Evolutionary conservation across 2,113 vertebrate genomes (phyloP), one percentile per base, ranked within the genome.

Genomic region (Coracopsis vasa): DNA sequence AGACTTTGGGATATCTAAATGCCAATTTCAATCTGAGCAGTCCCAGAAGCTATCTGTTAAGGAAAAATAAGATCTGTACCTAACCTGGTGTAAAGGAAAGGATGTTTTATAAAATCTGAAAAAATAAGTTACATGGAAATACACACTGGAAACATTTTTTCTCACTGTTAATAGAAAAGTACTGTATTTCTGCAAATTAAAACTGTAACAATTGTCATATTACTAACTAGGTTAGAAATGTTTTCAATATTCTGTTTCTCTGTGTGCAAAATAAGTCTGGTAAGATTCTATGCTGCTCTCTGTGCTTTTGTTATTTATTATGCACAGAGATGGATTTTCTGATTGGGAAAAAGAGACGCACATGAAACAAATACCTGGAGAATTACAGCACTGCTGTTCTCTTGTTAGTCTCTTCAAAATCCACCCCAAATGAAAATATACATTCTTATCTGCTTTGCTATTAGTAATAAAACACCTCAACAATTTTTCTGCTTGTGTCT

Each of bases 21-120:
- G 53, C 75, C 94, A 51, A 50, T 70, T 96, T 96, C 85, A 91
- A 39, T 93, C 53, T 90, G 51, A 88, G 75, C 82, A 94, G 88
- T 94, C 33, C 69, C 66, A 96, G 89, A 81, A 94, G 23, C 53
- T 82, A 80, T 44, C 47, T 93, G 73, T 62, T 95, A 95, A 91
- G 93, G 86, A 87, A 86, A 80, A 81, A 41, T 62, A 90, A 75
- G 28, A 42, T 91, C 92, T 96, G 42, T 88, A 86, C 25, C 61
- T 91, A 82, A 93, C 23, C 21, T 54, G 60, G 62, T 94, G n/a
- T 86, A 83, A 50, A 51, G 11, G 23, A 60, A 85, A 90, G 13
- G 20, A 19, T 7, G 10, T 21, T 65, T 94, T 61, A 41, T 17
- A 53, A 19, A 78, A 88, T 18, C 31, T 45, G 28, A 94, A 86